Evolutionary conservation across 1,140 invertebrate genomes (phyloP).

Genomic region (Chrysopa pallens): DNA sequence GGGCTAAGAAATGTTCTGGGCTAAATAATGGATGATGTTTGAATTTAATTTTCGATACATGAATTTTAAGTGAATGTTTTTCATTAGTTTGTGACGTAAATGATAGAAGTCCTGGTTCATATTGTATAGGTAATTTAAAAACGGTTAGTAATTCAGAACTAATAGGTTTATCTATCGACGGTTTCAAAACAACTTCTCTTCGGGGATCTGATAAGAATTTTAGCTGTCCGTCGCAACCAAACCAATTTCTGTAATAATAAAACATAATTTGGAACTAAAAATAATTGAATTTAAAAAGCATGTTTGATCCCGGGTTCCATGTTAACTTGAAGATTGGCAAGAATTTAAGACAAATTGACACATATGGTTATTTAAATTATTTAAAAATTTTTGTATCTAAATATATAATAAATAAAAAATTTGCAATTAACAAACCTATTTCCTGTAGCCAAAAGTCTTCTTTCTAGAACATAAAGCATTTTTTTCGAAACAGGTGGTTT

Average conservation of each 20-base stretch:
- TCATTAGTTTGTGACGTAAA: slow-evolving; percentile 7
- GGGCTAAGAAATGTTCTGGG: slow-evolving; percentile 22
- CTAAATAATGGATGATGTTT: slow-evolving; percentile 20
- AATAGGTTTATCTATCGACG: slow-evolving; percentile 5
- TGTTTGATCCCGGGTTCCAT: too few species aligned
- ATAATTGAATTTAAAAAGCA: too few species aligned
- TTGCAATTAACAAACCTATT: too few species aligned
- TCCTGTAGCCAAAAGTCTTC: too few species aligned
- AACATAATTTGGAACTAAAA: too few species aligned
- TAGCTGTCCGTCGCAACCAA: slow-evolving; percentile 9
- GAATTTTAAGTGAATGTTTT: slow-evolving; percentile 17
- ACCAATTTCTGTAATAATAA: slow-evolving; percentile 12
- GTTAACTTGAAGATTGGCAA: too few species aligned
- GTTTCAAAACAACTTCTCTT: slow-evolving; percentile 5
- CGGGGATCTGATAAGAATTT: slow-evolving; percentile 9
- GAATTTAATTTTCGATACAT: slow-evolving; percentile 21
- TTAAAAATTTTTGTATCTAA: too few species aligned
- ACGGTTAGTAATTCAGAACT: slow-evolving; percentile 2
- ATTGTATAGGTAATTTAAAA: slow-evolving; percentile 2
- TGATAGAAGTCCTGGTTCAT: slow-evolving; percentile 8
- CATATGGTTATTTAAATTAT: too few species aligned
- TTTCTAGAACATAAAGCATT: slow-evolving; percentile 4
- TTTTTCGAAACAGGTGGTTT: slow-evolving; percentile 6
- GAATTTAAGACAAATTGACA: too few species aligned
- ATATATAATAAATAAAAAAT: too few species aligned